A percentile compares a stretch with the other conserved stretches of the same genome.
Evolutionary conservation across 2,113 vertebrate genomes (phyloP).

Genomic region (Centropus bengalensis): DNA sequence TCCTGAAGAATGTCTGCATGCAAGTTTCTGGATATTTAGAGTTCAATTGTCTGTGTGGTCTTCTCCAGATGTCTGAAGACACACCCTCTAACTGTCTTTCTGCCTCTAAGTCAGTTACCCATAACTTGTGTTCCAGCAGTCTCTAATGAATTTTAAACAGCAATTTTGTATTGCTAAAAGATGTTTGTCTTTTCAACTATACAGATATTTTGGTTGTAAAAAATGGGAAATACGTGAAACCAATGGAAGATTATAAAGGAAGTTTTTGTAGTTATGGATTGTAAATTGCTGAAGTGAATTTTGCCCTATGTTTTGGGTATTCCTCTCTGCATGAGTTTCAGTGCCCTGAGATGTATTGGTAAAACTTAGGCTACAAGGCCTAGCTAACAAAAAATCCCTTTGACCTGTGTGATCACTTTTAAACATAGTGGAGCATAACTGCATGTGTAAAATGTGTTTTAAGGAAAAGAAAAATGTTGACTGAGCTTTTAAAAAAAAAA

Average conservation of each 20-base stretch:
- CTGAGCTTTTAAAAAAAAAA: not conserved
- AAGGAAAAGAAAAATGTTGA: not conserved
- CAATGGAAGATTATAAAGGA: not conserved
- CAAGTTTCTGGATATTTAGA: not conserved
- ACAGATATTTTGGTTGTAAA: not conserved
- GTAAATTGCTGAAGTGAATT: not conserved
- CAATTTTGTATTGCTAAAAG: not conserved
- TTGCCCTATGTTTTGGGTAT: not conserved
- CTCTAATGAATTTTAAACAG: not conserved
- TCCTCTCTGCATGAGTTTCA: not conserved
- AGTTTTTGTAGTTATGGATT: not conserved
- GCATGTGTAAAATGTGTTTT: not conserved
- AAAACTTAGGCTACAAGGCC: not conserved
- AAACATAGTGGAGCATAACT: not conserved
- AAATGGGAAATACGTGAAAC: not conserved
- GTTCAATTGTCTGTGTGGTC: not conserved
- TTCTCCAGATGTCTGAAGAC: not conserved
- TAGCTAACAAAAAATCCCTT: not conserved
- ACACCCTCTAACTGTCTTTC: not conserved
- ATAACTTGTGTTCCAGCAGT: not conserved
- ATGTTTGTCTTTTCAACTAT: not conserved
- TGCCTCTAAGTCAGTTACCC: not conserved
- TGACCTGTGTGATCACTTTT: not conserved
- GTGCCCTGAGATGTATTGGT: not conserved
- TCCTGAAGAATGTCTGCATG: not conserved